Percentiles rank a stretch among this genome's conserved stretches.
Evolutionary conservation across 2,888 invertebrate genomes (phyloP).

Genomic region (Xestia xanthographa): DNA sequence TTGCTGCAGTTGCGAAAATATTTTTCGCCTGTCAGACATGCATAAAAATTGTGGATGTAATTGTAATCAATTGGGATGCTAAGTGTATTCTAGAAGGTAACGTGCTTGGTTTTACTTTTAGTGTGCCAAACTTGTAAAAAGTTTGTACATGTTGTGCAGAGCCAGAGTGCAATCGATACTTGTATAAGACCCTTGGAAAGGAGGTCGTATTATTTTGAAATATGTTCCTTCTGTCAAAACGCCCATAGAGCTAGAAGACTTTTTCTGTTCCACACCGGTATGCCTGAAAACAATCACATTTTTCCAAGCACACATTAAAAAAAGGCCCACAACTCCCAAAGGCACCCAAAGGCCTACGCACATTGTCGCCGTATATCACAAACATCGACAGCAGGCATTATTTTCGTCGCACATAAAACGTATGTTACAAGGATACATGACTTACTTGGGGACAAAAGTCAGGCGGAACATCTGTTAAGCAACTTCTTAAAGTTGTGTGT

Average conservation of each 20-base stretch:
- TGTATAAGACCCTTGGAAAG: too few relatives aligned
- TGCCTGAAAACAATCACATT: neutral
- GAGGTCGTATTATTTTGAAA: neutral
- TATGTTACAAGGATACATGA: constrained; percentile 76
- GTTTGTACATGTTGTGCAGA: neutral
- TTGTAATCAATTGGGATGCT: constrained; percentile 18
- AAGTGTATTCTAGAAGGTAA: neutral
- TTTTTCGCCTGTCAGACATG: constrained; percentile 21
- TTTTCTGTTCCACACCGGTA: neutral
- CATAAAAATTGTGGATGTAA: neutral
- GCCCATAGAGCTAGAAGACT: neutral
- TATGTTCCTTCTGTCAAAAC: neutral
- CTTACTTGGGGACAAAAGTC: constrained; percentile 83
- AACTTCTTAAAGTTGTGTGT: constrained; percentile 84
- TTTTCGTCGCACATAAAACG: constrained; percentile 71
- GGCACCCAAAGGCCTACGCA: constrained; percentile 5
- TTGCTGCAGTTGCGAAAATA: constrained; percentile 63
- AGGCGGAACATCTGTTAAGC: constrained; percentile 86
- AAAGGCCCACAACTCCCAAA: constrained; percentile 1
- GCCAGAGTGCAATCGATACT: neutral
- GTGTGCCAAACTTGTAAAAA: neutral
- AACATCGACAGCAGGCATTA: constrained; percentile 57
- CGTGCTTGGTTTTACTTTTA: neutral
- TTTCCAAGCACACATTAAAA: neutral
- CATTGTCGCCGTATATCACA: constrained; percentile 31